These are phyloP conservation scores for Sceloporus undulatus DNA, from an alignment of 2,113 vertebrate species.

Conservation along the genomic window DNA sequence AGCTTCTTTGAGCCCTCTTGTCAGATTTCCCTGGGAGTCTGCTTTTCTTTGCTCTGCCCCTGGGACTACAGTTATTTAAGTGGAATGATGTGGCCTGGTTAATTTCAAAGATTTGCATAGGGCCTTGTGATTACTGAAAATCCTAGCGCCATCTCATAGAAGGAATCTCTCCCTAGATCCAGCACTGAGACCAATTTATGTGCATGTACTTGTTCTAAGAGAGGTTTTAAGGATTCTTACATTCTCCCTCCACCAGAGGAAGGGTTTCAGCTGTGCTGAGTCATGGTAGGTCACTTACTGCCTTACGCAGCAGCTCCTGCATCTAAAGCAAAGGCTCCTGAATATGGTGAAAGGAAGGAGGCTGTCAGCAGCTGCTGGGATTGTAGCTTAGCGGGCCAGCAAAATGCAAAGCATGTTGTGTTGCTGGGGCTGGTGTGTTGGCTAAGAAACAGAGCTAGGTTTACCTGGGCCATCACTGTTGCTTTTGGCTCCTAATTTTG, in stretches of 20 bases:
- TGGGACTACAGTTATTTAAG: neutral
- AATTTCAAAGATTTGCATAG: neutral
- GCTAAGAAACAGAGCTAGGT: neutral
- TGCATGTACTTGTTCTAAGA: neutral
- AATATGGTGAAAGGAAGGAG: neutral
- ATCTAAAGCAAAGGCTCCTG: neutral
- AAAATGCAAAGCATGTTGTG: neutral
- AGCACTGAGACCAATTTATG: neutral
- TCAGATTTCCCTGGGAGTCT: neutral
- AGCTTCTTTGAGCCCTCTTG: neutral
- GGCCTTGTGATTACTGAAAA: neutral
- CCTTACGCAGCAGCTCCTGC: neutral
- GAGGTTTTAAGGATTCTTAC: neutral
- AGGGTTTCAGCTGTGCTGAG: constrained; percentile 13
- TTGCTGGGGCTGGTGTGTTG: neutral
- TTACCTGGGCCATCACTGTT: neutral
- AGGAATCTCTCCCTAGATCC: neutral
- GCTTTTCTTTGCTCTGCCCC: neutral
- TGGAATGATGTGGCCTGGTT: neutral
- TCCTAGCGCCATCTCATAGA: neutral
- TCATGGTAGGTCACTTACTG: constrained; percentile 14
- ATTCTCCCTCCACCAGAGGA: neutral
- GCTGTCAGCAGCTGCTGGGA: neutral
- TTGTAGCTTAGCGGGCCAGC: neutral
- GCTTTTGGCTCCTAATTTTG: neutral